Evolutionary conservation across 2,888 invertebrate genomes (phyloP), one percentile per base, ranked within the genome.

Genomic region (Agrotis exclamationis): DNA sequence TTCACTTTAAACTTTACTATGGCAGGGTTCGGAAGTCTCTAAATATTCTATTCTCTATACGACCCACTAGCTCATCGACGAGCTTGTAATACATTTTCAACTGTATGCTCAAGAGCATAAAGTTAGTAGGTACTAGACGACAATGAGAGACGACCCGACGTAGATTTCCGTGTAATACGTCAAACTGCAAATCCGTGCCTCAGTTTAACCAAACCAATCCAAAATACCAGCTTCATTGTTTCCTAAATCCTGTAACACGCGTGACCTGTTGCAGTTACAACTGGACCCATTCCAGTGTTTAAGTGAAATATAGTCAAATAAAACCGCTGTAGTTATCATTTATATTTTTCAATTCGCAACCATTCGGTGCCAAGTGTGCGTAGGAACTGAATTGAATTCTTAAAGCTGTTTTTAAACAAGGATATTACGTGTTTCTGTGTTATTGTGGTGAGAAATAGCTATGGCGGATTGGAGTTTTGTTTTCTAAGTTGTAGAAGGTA

Each of bases 271-370:
- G 94, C 94, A 70, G 81, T 80, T 69, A 86, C 80, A 83, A 90
- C 93, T 93, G 93, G 93, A 93, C 88, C 87, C 90, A 88, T 93
- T 93, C 94, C 94, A 93, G 93, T 92, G 86, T 87, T 91, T 91
- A 93, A 94, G 91, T 85, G 92, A 93, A 92, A 92, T 93, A 94
- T 91, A 92, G 92, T 93, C 91, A 93, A 93, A 94, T 93, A 94
- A 94, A 93, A 90, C 82, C 91, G 88, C 90, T 90, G 89, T 89
- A 93, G 90, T 95, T 95, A 95, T 94, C 94, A 95, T 96, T 95
- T 93, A 95, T 93, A 95, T 95, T 96, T 96, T 96, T 96, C 96
- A 96, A 95, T 96, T 93, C 89, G 82, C 91, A 86, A 82, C 87
- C 83, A 76, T 87, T 83, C 86, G 85, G 88, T 95, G 95, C 95